phyloP scores from a whole-genome alignment of 2,797 vertebrate species.

The Sebastes hubbsi region DNA sequence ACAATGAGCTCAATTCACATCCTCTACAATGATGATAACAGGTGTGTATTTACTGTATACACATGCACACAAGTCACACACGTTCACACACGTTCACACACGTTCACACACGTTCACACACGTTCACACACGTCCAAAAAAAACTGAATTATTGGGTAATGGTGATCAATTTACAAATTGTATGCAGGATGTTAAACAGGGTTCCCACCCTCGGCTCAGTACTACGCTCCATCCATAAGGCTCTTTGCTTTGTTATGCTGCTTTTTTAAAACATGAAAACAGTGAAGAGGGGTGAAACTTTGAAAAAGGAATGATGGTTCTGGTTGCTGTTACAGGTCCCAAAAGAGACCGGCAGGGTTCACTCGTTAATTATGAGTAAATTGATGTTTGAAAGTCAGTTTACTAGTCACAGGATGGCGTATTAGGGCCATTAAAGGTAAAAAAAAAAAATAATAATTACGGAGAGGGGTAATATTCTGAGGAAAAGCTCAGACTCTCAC shows the following conservation, averaged over 20 bases:
- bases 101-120: not conserved
- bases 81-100: not conserved
- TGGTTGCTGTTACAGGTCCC: not conserved
- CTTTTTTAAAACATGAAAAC: constrained; percentile 1
- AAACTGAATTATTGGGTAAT: constrained; percentile 61
- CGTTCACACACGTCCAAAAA: constrained; percentile 18
- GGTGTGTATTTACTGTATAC: constrained; percentile 25
- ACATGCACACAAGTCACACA: constrained; percentile 15
- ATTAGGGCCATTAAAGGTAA: not conserved
- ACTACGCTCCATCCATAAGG: not conserved
- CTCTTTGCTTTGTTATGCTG: not conserved
- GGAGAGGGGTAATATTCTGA: too few species aligned
- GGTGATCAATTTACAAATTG: constrained; percentile 49
- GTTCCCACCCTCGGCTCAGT: constrained; percentile 61
- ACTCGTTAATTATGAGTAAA: not conserved
- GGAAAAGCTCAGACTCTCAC: too few species aligned
- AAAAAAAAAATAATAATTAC: not conserved
- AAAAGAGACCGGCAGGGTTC: not conserved
- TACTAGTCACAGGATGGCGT: not conserved
- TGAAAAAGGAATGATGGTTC: not conserved
- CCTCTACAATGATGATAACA: constrained; percentile 34
- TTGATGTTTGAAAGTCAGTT: not conserved
- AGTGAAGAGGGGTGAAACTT: not conserved
- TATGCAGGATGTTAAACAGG: constrained; percentile 71
- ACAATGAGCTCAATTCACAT: constrained; percentile 48